These are phyloP conservation scores for Sialia sialis DNA, from an alignment of 2,113 vertebrate genomes.

Conservation along the genomic window DNA sequence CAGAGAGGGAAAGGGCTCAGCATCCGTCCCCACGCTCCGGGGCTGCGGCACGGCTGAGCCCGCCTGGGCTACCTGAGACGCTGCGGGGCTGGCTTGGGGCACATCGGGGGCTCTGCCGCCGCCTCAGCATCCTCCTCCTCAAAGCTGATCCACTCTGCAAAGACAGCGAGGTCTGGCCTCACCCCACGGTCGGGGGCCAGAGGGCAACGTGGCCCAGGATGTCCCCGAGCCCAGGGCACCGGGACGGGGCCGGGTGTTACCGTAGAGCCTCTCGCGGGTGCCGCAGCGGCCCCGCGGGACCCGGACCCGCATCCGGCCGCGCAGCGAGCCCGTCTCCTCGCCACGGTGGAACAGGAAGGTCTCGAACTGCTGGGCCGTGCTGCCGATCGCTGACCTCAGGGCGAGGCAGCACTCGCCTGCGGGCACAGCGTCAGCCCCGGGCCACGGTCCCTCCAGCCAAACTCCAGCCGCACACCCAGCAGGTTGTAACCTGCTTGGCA, in stretches of 20 bases:
- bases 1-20: neutral
- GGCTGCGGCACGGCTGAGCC: neutral
- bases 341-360: slow-evolving; percentile 83
- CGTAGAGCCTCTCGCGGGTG: slow-evolving; percentile 77
- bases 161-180: neutral
- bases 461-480: neutral
- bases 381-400: slow-evolving; percentile 7
- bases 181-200: neutral
- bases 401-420: slow-evolving; percentile 81
- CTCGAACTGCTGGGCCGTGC: slow-evolving; percentile 77
- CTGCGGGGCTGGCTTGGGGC: neutral
- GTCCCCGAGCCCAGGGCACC: accelerated
- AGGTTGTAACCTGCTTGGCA: neutral
- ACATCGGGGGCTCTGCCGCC: accelerated
- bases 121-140: slow-evolving; percentile 64
- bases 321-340: slow-evolving; percentile 86
- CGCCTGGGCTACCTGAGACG: neutral
- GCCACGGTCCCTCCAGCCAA: neutral
- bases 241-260: slow-evolving; percentile 14
- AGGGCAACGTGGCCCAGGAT: accelerated
- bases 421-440: neutral
- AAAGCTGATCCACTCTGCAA: slow-evolving; percentile 81
- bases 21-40: neutral
- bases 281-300: slow-evolving; percentile 70
- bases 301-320: slow-evolving; percentile 72